Conservation (phyloP, 2,888 invertebrate species). For the Alsophila aescularia region DNA sequence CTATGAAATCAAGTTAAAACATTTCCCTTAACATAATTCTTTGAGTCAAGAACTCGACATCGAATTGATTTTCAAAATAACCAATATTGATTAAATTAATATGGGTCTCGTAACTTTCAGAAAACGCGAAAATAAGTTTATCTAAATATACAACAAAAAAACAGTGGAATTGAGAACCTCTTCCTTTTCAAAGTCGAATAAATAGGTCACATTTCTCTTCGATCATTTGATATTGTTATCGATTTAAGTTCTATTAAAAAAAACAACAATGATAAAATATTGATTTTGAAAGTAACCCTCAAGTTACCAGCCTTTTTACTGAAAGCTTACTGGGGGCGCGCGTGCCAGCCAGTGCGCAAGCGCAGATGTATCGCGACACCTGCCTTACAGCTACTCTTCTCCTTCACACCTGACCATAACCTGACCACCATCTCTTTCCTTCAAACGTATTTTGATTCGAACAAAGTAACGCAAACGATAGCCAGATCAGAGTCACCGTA, state of each 20-base stretch:
- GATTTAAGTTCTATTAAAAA: not conserved
- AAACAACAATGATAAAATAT: not conserved
- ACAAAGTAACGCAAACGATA: conserved; percentile 62
- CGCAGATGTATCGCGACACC: conserved; percentile 82
- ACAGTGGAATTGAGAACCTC: too few relatives aligned
- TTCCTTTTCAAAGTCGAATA: too few relatives aligned
- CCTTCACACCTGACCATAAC: conserved; percentile 52
- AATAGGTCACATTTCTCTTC: too few relatives aligned
- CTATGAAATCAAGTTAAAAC: too few relatives aligned
- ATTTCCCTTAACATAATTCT: too few relatives aligned
- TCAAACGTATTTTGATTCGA: conserved; percentile 68
- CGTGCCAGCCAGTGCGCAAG: conserved; percentile 75
- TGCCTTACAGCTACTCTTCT: conserved; percentile 67
- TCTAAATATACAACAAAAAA: too few relatives aligned
- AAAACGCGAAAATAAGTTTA: too few relatives aligned
- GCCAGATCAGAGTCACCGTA: conserved; percentile 64
- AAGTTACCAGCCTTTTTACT: conserved; percentile 43
- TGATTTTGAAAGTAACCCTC: conserved; percentile 28
- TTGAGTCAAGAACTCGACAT: too few relatives aligned
- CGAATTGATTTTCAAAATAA: too few relatives aligned
- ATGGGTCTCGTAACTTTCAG: too few relatives aligned
- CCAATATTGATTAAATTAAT: too few relatives aligned
- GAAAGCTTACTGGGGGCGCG: conserved; percentile 66
- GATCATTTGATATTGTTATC: too few relatives aligned
- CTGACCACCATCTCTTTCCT: conserved; percentile 56